phyloP scores from a whole-genome alignment of 2,113 vertebrate species.

The Pteruthius melanotis region DNA sequence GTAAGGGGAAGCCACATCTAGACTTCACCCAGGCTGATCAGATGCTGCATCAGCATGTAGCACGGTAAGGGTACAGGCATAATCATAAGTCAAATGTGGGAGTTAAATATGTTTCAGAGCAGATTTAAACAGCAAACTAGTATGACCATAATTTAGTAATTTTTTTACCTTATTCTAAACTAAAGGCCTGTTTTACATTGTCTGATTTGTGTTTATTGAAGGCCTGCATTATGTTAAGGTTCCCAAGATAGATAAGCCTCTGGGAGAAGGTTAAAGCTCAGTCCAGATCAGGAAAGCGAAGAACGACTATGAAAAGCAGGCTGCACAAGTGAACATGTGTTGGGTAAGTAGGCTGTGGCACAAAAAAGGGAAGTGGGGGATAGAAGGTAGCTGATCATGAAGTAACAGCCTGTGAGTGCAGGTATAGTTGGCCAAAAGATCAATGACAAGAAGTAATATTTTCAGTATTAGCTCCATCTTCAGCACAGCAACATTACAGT shows the following conservation, averaged over 20 bases:
- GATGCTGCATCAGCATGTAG: not conserved
- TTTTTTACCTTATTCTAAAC: not conserved
- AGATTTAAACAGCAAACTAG: not conserved
- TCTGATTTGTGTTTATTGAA: not conserved
- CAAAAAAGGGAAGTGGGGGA: not conserved
- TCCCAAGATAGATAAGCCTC: not conserved
- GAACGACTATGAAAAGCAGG: not conserved
- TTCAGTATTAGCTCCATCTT: not conserved
- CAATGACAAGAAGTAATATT: not conserved
- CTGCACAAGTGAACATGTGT: not conserved
- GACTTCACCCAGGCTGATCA: fast-evolving
- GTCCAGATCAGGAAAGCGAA: not conserved
- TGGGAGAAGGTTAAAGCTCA: not conserved
- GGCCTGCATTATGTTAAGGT: not conserved
- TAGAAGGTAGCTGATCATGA: not conserved
- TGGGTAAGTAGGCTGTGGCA: not conserved
- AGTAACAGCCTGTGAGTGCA: not conserved
- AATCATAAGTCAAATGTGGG: not conserved
- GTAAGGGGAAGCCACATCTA: not conserved
- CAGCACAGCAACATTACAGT: not conserved
- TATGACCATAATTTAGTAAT: not conserved
- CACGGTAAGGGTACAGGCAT: not conserved
- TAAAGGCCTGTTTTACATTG: not conserved
- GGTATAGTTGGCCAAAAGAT: not conserved
- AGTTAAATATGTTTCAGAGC: not conserved